These are phyloP conservation scores for Ammodytes dubius DNA, from an alignment of 2,113 vertebrate genomes.

Conservation along the genomic window DNA sequence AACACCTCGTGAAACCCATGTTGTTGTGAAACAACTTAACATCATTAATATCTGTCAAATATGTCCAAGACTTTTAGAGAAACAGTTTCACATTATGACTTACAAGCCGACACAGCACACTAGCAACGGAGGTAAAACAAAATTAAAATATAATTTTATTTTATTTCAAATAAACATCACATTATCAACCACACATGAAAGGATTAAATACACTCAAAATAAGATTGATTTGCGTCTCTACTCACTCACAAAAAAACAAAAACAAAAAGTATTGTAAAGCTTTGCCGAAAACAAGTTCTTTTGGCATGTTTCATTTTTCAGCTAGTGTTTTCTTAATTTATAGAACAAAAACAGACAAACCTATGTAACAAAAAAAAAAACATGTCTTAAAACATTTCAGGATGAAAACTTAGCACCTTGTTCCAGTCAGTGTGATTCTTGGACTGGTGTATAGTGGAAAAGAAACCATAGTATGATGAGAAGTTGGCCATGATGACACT, in stretches of 20 bases:
- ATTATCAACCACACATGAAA: conserved; percentile 71
- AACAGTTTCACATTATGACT: background rate
- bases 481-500: conserved; percentile 52
- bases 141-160: conserved; percentile 49
- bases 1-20: background rate
- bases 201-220: conserved; percentile 79
- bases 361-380: conserved; percentile 47
- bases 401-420: conserved; percentile 85
- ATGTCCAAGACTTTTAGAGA: background rate
- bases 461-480: conserved; percentile 55
- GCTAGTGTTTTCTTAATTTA: conserved; percentile 74
- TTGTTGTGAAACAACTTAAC: background rate
- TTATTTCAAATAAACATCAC: conserved; percentile 81
- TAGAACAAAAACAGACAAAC: conserved; percentile 56
- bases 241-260: conserved; percentile 69
- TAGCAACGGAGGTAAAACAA: conserved; percentile 2
- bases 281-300: conserved; percentile 73
- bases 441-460: conserved; percentile 77
- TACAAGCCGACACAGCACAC: background rate
- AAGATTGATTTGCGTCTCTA: conserved; percentile 71
- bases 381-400: conserved; percentile 61
- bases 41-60: background rate
- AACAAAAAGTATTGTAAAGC: conserved; percentile 72
- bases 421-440: conserved; percentile 72
- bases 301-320: conserved; percentile 79